Evolutionary conservation across 2,797 vertebrate species (phyloP).

Genomic region (Bucorvus abyssinicus): DNA sequence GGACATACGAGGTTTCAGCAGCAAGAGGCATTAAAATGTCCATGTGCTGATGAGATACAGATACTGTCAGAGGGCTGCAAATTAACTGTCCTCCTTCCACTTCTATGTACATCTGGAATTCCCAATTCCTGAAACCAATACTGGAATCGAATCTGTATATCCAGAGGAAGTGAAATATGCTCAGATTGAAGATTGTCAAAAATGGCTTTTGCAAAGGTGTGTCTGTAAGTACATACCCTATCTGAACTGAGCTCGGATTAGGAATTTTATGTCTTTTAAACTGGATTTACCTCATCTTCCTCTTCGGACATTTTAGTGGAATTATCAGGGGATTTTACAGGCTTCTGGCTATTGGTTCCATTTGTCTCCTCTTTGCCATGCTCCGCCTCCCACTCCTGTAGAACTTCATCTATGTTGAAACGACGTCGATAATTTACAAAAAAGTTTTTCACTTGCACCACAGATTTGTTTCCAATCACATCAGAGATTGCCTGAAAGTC

Average conservation of each 20-base stretch:
- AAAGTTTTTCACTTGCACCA: constrained; percentile 95
- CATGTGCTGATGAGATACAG: background rate
- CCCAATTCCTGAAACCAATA: background rate
- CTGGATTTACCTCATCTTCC: constrained; percentile 82
- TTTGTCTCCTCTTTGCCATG: constrained; percentile 85
- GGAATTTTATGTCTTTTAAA: constrained; percentile 23
- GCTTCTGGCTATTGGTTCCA: constrained; percentile 81
- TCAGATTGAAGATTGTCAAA: background rate
- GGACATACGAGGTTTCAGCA: background rate
- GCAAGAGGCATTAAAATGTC: background rate
- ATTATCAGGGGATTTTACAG: constrained; percentile 81
- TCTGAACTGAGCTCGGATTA: background rate
- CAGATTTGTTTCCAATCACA: constrained; percentile 93
- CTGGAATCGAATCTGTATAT: background rate
- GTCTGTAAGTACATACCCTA: background rate
- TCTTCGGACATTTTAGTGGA: constrained; percentile 79
- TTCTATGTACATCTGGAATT: background rate
- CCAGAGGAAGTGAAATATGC: background rate
- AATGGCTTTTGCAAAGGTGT: background rate
- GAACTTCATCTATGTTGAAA: constrained; percentile 92
- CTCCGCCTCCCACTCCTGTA: constrained; percentile 93
- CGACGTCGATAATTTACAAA: constrained; percentile 92
- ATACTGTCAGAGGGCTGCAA: background rate
- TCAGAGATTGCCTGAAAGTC: constrained; percentile 95
- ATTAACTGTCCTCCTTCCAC: constrained; percentile 1